Conservation (phyloP, 2,113 vertebrate genomes). For the Phaethornis superciliosus region DNA sequence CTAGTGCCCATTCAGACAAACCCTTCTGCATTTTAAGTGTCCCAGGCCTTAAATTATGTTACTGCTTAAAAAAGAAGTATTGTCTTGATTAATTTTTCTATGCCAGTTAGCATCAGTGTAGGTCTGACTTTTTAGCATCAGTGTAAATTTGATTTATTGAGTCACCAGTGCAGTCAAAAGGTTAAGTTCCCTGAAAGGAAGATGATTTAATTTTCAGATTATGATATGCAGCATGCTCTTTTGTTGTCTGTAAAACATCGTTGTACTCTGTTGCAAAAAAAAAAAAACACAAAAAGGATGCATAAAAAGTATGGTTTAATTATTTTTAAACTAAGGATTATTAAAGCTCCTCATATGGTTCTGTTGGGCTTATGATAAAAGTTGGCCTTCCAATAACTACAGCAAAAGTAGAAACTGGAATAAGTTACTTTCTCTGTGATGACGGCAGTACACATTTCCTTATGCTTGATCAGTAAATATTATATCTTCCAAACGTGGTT, state of each 20-base stretch:
- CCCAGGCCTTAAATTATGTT: not conserved
- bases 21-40: not conserved
- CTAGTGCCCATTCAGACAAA: not conserved
- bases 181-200: not conserved
- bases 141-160: not conserved
- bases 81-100: not conserved
- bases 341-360: not conserved
- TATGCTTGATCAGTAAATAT: slow-evolving; percentile 63
- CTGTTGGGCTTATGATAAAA: not conserved
- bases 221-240: not conserved
- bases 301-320: not conserved
- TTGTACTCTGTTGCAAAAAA: not conserved
- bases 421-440: slow-evolving; percentile 5
- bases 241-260: not conserved
- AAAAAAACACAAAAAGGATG: not conserved
- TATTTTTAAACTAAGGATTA: not conserved
- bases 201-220: not conserved
- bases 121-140: not conserved
- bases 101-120: not conserved
- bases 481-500: slow-evolving; percentile 36
- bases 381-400: not conserved
- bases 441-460: not conserved
- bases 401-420: not conserved
- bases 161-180: not conserved
- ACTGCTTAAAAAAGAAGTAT: not conserved